Base-by-base conservation (phyloP, 1,140 invertebrate genomes). In the Galleria mellonella region DNA sequence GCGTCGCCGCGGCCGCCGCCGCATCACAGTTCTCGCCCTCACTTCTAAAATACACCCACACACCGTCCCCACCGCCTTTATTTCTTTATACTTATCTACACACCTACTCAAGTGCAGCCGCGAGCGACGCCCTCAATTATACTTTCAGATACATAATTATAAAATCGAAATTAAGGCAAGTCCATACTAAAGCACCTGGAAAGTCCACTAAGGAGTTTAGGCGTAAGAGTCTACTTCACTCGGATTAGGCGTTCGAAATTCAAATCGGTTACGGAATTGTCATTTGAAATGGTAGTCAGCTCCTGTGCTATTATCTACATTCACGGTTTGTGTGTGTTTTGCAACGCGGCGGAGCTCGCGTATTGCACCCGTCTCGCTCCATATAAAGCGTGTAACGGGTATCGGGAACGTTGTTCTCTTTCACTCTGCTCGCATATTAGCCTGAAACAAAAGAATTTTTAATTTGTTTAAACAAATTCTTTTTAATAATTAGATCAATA, bases 331-430 rank as follows among this genome's bases (percentile, higher is more conserved):
- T 62, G 62, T 81, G 59, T 71, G 69, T 63, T 62, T 60, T 68
- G 39, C 46, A 61, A 49, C 67, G 79, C 66, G 78, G 51, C 66
- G 69, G 39, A 64, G 61, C 72, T 61, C 76, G 68, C 63, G 59
- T 55, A 36, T 17, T 68, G 55, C 55, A 62, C 65, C 69, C 62
- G 70, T 74, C 72, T 49, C 67, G 77, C 73, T 82, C 75, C 76
- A 77, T 83, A 79, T 82, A 79, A 79, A 62, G 68, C 62, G 57
- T 62, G 79, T 63, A 70, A 44, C 23, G 47, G 55, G 47, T 52
- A 46, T 53, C 47, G 43, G 41, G 51, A 55, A 58, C 46, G 49
- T 50, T 47, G 36, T 62, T 68, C 71, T 57, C 59, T 63, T 32
- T 72, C 59, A 54, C 62, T 47, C 60, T 66, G 47, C 54, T 61